Conservation (phyloP, 2,113 vertebrate genomes). For the Hydropotes inermis region DNA sequence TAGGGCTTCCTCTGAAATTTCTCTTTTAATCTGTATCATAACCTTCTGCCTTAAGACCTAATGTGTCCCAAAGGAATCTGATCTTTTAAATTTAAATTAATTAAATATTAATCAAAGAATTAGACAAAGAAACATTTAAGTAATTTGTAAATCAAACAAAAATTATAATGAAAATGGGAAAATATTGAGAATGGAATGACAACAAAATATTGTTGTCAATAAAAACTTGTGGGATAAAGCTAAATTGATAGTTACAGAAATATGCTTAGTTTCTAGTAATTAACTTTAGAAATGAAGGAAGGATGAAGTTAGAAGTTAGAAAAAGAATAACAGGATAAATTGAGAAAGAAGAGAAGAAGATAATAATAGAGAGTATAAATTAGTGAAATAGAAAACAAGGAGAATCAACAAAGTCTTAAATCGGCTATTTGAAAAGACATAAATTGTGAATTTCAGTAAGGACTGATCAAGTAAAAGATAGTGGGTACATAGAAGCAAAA, state of each 20-base stretch:
- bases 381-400: not conserved
- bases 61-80: not conserved
- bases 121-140: not conserved
- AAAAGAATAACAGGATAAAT: not conserved
- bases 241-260: not conserved
- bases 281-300: not conserved
- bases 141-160: not conserved
- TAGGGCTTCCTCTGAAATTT: not conserved
- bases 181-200: not conserved
- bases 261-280: not conserved
- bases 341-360: not conserved
- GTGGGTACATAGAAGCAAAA: not conserved
- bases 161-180: constrained; percentile 2
- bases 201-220: not conserved
- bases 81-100: not conserved
- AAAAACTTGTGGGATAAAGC: not conserved
- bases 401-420: not conserved
- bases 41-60: not conserved
- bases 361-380: not conserved
- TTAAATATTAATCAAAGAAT: not conserved
- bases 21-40: not conserved
- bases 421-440: not conserved
- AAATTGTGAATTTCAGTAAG: not conserved
- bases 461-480: not conserved
- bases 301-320: not conserved